Conservation (phyloP, 1,140 invertebrate genomes). For the Penaeus chinensis region DNA sequence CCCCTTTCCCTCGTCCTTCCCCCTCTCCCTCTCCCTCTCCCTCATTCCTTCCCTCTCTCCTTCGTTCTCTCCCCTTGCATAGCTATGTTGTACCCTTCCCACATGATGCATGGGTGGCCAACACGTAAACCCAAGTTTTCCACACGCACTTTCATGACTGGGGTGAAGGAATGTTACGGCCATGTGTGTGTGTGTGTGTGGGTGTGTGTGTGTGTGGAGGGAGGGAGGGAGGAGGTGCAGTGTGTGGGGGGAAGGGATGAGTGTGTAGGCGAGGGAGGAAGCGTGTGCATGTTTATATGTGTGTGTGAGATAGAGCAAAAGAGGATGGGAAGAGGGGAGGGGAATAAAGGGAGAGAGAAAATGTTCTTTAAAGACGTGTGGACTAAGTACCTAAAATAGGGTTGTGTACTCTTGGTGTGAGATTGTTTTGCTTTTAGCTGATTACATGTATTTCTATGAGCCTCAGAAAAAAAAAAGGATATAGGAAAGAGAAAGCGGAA, state of each 20-base stretch:
- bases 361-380: too few species aligned
- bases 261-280: neutral
- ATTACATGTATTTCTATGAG: neutral
- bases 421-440: too few species aligned
- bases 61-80: neutral
- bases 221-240: neutral
- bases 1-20: neutral
- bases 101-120: neutral
- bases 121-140: neutral
- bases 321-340: neutral
- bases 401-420: too few species aligned
- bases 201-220: slow-evolving; percentile 7
- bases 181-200: neutral
- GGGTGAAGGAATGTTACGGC: neutral
- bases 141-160: neutral
- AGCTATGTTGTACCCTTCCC: neutral
- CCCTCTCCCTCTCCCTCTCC: neutral
- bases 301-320: neutral
- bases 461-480: neutral
- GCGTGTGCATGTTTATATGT: neutral
- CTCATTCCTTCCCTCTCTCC: neutral
- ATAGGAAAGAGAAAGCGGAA: neutral
- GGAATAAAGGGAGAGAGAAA: neutral
- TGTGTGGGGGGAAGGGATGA: neutral
- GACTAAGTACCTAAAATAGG: too few species aligned